Base-by-base conservation (phyloP, 30 jellyfish, hydroid and myxozoan genomes). In the Cassiopea andromeda region DNA sequence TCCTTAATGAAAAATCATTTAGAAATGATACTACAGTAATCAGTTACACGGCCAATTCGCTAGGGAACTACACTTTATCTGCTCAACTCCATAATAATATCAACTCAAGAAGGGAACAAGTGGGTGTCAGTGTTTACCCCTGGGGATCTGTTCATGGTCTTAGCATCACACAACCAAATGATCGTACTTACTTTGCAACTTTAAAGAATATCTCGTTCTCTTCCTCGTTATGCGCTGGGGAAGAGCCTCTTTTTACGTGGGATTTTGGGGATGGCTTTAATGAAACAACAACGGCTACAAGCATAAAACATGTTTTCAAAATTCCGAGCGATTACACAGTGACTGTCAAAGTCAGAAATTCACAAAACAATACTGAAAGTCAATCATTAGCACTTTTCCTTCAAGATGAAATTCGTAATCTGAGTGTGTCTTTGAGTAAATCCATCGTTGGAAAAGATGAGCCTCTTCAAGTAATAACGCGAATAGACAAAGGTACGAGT, bases 61-160 rank as follows among this genome's bases (percentile, higher is more conserved):
- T 73, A 46, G 85, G 85, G 43, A 64, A 46, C 3, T 64, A 66
- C 48, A 87, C 68, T 9, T 45, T 87, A 2, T 44, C 84, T 44
- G 94, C 78, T 2, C 45, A 1, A 14, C 90, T 60, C 50, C 48
- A 16, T 1, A 88, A 88, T 68, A n/a, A 80, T 75, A 3, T 88
- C 17, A 88, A 81, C 75, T 69, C 46, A 12, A 16, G 45, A 10
- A 7, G 70, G 1, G 12, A 4, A 16, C 2, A 44, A 3, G 71
- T 18, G 16, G 7, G 8, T 13, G 44, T 87, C 16, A 57, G 76
- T 67, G 94, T 87, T 50, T n/a, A 64, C n/a, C 69, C 68, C 16
- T 48, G 61, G 18, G 94, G 94, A 12, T 79, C 94, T 2, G 47
- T 87, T 10, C 94, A 87, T 58, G 94, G 94, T 46, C 86, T 87